Base-by-base conservation (phyloP, 1,140 invertebrate genomes). In the Trichonephila clavata region DNA sequence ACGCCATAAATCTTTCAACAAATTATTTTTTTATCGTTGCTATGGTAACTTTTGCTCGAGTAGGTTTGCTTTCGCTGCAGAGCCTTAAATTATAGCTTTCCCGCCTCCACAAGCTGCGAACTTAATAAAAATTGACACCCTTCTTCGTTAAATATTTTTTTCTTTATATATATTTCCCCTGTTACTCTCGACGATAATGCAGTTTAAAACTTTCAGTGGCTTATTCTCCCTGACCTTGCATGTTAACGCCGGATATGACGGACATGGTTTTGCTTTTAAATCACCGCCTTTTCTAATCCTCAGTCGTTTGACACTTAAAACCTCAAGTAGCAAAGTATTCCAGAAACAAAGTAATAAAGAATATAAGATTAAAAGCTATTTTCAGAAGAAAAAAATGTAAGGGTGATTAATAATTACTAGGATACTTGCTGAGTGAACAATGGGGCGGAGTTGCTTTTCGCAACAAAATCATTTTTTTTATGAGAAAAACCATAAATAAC, bases 181-280 rank as follows among this genome's bases (percentile, higher is more conserved):
- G n/a, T 68, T 68, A 68, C 2, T 24, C 27, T 2, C 2, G 18
- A 32, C 14, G 71, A 39, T 77, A 77, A 32, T 77, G 71, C 71
- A 77, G 71, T 77, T 77, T 77, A 39, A 77, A 77, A 77, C 27
- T 77, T 39, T 32, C 71, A 27, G 24, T 39, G 32, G 14, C 71
- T 77, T 39, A 77, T 77, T 10, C 18, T 3, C 0, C 7, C n/a
- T 77, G 71, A 77, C 71, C 71, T 39, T 39, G 5, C 71, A 7
- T 77, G 71, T 32, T 77, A 39, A 39, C 18, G 27, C 27, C 71
- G 27, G 18, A 77, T 77, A 77, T 77, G 32, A 77, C 32, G 27
- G 71, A 77, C 71, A 77, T 39, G 71, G 32, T 77, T 77, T 77
- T 77, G 71, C 71, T 77, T 77, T 77, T 77, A 77, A 77, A 77